A percentile compares a stretch with the other conserved stretches of the same genome.
These are phyloP conservation scores for Hirundichthys speculiger DNA, from an alignment of 2,113 vertebrate species.

Conservation along the genomic window DNA sequence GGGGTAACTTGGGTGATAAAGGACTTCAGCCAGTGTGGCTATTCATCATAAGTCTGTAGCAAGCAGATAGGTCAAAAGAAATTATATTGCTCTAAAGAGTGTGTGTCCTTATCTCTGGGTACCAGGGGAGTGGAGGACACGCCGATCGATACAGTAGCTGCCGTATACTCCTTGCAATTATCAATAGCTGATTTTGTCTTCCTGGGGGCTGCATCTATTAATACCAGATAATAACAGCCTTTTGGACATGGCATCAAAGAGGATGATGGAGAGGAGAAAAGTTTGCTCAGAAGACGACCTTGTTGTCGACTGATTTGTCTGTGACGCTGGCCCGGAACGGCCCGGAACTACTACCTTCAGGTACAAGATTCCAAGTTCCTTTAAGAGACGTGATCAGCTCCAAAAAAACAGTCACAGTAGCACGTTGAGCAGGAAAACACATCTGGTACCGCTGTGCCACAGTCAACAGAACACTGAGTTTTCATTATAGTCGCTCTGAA, in stretches of 20 bases:
- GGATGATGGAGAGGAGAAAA: conserved; percentile 66
- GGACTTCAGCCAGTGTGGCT: conserved; percentile 97
- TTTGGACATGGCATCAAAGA: conserved; percentile 81
- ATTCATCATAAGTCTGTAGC: conserved; percentile 99
- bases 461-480: too few relatives aligned
- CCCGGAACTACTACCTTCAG: too few relatives aligned
- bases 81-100: conserved; percentile 99
- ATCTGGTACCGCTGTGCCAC: too few relatives aligned
- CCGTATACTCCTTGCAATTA: conserved; percentile 98
- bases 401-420: too few relatives aligned
- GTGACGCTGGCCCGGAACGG: too few relatives aligned
- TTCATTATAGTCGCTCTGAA: too few relatives aligned
- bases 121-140: conserved; percentile 98
- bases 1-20: conserved; percentile 99
- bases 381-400: too few relatives aligned
- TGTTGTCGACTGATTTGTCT: conserved; percentile 76
- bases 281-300: conserved; percentile 76
- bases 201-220: conserved; percentile 96
- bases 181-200: conserved; percentile 99
- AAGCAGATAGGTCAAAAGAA: conserved; percentile 99
- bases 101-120: conserved; percentile 98
- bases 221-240: conserved; percentile 97
- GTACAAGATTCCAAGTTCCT: too few relatives aligned
- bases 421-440: too few relatives aligned
- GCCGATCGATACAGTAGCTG: conserved; percentile 98